Percentiles rank a stretch among this genome's conserved stretches.
Conservation (phyloP, 2,797 vertebrate genomes). For the Benthosema pterotum region DNA sequence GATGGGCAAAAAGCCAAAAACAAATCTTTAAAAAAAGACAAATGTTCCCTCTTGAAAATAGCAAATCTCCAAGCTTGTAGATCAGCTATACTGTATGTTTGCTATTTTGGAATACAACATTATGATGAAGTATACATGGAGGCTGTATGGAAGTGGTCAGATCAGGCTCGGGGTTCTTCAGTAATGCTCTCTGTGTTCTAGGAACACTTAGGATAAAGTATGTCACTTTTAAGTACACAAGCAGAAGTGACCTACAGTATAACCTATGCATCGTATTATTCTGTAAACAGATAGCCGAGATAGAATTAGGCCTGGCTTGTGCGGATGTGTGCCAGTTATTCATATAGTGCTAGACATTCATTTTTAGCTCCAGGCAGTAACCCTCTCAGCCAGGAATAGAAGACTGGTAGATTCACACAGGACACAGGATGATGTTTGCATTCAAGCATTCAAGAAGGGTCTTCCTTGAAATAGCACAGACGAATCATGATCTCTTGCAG, state of each 20-base stretch:
- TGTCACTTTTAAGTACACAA: slow-evolving; percentile 5
- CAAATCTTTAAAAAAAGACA: no score
- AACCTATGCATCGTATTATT: slow-evolving; percentile 31
- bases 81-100: no score
- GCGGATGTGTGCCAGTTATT: slow-evolving; percentile 56
- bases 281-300: slow-evolving; percentile 41
- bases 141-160: no score
- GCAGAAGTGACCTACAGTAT: not conserved
- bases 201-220: slow-evolving; percentile 11
- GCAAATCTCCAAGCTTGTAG: no score
- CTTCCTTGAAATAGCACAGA: slow-evolving; percentile 61
- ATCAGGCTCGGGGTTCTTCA: no score
- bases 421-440: slow-evolving; percentile 39
- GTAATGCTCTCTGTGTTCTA: not conserved
- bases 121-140: no score
- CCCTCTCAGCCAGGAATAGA: slow-evolving; percentile 49
- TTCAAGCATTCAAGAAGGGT: slow-evolving; percentile 33
- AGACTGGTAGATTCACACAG: slow-evolving; percentile 33
- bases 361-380: slow-evolving; percentile 38
- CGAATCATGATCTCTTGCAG: slow-evolving; percentile 50
- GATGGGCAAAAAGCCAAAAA: no score
- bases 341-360: slow-evolving; percentile 47
- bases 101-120: no score
- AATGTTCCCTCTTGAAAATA: no score
- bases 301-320: slow-evolving; percentile 22